These are phyloP conservation scores for Galaxea fascicularis DNA, from an alignment of 92 coral and sea anemone species.

Conservation along the genomic window DNA sequence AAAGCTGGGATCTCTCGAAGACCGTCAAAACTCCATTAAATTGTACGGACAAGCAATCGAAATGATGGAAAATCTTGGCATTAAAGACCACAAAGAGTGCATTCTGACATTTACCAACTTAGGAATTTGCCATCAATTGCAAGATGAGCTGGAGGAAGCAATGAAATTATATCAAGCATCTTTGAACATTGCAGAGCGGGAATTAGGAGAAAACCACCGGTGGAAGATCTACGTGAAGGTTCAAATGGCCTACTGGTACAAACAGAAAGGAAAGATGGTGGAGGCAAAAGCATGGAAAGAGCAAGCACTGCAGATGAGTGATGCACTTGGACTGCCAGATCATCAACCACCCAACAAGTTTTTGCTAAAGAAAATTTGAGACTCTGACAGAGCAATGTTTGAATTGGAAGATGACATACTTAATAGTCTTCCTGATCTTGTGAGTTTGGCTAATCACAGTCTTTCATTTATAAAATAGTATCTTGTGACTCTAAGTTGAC, in stretches of 20 bases:
- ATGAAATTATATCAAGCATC: slow-evolving; percentile 18
- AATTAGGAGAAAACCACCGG: background rate
- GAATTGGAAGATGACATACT: too few species aligned
- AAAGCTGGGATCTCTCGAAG: background rate
- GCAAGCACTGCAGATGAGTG: slow-evolving; percentile 18
- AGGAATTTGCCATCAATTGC: slow-evolving; percentile 6
- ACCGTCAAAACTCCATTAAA: background rate
- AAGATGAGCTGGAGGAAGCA: slow-evolving; percentile 1
- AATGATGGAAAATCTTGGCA: slow-evolving; percentile 26
- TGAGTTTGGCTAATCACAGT: too few species aligned
- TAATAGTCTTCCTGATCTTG: too few species aligned
- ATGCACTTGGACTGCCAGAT: background rate
- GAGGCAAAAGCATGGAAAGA: background rate
- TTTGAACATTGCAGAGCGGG: slow-evolving; percentile 11
- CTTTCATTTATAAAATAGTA: too few species aligned
- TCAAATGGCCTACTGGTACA: slow-evolving; percentile 16
- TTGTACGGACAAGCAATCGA: background rate
- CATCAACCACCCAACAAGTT: slow-evolving; percentile 30
- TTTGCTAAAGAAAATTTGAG: slow-evolving; percentile 11
- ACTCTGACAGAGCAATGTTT: too few species aligned
- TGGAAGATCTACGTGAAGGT: slow-evolving; percentile 19
- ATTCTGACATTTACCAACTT: slow-evolving; percentile 12
- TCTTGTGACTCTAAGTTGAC: too few species aligned
- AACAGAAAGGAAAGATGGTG: background rate
- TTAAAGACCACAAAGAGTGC: slow-evolving; percentile 19